A percentile compares a stretch with the other conserved stretches of the same genome.
Evolutionary conservation across 2,113 vertebrate genomes (phyloP).

Genomic region (Plecturocebus donacophilus): DNA sequence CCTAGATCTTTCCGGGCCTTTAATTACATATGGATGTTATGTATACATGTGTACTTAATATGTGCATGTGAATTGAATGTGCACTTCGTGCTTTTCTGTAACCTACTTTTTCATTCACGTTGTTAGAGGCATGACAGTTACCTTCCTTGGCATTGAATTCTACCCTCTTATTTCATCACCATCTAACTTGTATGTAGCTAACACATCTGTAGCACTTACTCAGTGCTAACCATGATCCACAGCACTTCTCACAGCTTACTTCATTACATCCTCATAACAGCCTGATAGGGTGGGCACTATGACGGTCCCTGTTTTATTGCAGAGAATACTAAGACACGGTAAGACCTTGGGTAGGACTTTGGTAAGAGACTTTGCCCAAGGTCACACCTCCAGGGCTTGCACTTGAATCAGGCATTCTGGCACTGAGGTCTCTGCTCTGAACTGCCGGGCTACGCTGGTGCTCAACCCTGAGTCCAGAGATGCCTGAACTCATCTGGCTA

Average conservation of each 20-base stretch:
- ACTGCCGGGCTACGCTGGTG: too few species aligned
- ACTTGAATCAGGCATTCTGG: background rate
- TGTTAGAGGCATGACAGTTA: background rate
- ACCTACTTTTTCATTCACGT: fast-evolving
- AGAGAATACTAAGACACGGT: background rate
- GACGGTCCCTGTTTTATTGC: background rate
- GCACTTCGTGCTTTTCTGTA: background rate
- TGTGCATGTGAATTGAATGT: background rate
- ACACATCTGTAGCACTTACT: background rate
- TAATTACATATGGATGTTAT: background rate
- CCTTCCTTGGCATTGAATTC: background rate
- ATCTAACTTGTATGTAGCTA: background rate
- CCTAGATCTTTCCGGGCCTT: background rate
- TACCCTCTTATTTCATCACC: background rate
- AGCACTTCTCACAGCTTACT: background rate
- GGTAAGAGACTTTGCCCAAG: background rate
- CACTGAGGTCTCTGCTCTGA: background rate
- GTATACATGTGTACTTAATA: background rate
- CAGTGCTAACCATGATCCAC: fast-evolving
- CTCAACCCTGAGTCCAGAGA: background rate
- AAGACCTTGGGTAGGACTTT: too few species aligned
- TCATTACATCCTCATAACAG: background rate
- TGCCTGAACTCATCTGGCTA: background rate
- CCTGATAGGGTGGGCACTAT: fast-evolving
- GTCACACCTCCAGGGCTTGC: background rate